phyloP scores from a whole-genome alignment of 2,888 invertebrate genomes.

The Eilema depressum region DNA sequence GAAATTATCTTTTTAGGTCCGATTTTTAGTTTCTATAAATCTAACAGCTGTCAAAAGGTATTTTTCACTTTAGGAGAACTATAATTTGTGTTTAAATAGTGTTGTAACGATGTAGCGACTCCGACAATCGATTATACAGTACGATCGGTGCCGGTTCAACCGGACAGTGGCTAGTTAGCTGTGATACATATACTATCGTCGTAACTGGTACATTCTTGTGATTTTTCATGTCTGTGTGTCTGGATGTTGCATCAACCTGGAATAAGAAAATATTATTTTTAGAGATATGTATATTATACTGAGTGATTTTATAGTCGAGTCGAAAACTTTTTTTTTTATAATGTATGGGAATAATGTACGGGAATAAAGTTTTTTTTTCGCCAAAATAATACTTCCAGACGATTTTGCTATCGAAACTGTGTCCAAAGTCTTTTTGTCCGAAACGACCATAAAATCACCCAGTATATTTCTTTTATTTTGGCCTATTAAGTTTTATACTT shows the following conservation, averaged over 20 bases:
- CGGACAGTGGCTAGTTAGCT: constrained; percentile 35
- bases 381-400: too few species aligned
- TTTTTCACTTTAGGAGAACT: not conserved
- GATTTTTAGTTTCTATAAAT: not conserved
- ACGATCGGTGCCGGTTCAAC: constrained; percentile 24
- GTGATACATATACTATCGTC: constrained; percentile 35
- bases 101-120: constrained; percentile 32
- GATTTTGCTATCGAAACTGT: too few species aligned
- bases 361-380: too few species aligned
- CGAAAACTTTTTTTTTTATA: too few species aligned
- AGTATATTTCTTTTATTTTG: too few species aligned
- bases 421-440: too few species aligned
- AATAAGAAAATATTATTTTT: constrained; percentile 21
- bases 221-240: constrained; percentile 25
- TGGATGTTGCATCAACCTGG: constrained; percentile 33
- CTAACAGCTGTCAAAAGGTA: not conserved
- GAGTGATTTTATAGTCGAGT: too few species aligned
- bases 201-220: constrained; percentile 44
- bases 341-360: too few species aligned
- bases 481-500: too few species aligned
- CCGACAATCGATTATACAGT: constrained; percentile 21
- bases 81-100: not conserved
- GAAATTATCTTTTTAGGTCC: not conserved
- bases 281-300: too few species aligned
- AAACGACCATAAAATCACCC: too few species aligned